These are phyloP conservation scores for Petrolisthes manimaculis DNA, from an alignment of 2,888 invertebrate genomes.

Conservation along the genomic window DNA sequence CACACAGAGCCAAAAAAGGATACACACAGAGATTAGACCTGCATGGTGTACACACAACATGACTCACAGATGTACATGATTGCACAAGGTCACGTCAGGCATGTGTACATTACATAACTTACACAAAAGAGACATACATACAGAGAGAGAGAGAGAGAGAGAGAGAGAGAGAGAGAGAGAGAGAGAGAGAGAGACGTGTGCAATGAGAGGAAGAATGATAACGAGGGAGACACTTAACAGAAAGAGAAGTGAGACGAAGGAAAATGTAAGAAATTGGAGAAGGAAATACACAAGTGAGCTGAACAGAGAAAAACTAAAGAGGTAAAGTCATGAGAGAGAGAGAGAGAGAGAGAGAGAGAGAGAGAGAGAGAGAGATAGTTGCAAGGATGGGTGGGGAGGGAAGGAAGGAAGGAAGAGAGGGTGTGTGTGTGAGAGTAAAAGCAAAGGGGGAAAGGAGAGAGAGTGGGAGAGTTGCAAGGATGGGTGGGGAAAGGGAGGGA, in stretches of 20 bases:
- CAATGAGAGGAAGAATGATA: background rate
- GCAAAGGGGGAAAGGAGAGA: background rate
- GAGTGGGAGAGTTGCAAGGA: too few relatives aligned
- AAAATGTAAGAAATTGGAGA: background rate
- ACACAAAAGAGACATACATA: background rate
- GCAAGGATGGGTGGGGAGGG: background rate
- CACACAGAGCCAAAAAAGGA: too few relatives aligned
- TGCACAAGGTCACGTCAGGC: too few relatives aligned
- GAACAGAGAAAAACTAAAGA: background rate
- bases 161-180: background rate
- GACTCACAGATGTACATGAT: too few relatives aligned
- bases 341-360: background rate
- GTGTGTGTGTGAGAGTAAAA: background rate
- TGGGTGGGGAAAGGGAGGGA: too few relatives aligned
- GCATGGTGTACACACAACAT: too few relatives aligned
- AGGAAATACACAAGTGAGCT: background rate
- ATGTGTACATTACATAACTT: too few relatives aligned
- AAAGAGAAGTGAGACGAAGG: background rate
- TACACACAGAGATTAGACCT: too few relatives aligned
- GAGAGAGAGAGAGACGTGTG: background rate
- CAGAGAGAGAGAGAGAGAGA: background rate
- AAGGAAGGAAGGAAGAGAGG: background rate
- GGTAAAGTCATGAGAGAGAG: background rate
- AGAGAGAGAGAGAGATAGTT: too few relatives aligned
- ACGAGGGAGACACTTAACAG: background rate